Evolutionary conservation across 2,113 vertebrate species (phyloP).

Genomic region (Ceuthmochares aereus): DNA sequence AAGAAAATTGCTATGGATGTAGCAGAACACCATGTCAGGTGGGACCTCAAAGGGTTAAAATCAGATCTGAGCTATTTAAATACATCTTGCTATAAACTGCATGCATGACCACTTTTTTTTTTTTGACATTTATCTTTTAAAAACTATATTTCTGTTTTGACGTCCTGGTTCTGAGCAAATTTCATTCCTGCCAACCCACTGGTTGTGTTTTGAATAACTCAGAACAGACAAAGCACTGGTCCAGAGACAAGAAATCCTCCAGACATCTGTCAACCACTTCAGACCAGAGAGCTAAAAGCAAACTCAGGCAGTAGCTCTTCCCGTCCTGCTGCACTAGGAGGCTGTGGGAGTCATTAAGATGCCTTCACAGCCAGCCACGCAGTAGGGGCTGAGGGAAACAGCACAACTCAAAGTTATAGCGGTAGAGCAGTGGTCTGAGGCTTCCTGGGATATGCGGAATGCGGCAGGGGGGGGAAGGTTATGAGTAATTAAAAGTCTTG

Average conservation of each 20-base stretch:
- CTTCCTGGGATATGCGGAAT: neutral
- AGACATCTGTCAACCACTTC: constrained; percentile 28
- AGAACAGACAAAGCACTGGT: constrained; percentile 17
- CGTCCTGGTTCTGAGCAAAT: constrained; percentile 22
- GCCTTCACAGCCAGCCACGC: neutral
- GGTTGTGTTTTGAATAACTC: constrained; percentile 57
- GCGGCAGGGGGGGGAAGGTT: neutral
- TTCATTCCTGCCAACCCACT: constrained; percentile 52
- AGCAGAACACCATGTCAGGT: neutral
- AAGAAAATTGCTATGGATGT: rapidly evolving
- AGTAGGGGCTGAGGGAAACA: neutral
- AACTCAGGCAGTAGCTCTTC: neutral
- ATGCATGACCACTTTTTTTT: neutral
- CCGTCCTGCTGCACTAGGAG: neutral
- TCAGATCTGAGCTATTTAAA: constrained; percentile 6
- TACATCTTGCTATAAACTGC: constrained; percentile 8
- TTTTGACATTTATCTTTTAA: constrained; percentile 39
- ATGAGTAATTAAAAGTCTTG: neutral
- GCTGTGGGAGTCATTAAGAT: neutral
- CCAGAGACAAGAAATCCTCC: constrained; percentile 43
- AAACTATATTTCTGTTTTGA: constrained; percentile 65
- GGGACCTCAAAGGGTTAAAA: constrained; percentile 19
- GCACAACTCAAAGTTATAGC: neutral
- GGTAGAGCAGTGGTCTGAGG: neutral
- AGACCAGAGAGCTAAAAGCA: neutral